These are phyloP conservation scores for Bos indicus DNA, from an alignment of 2,113 vertebrate species.

Conservation along the genomic window DNA sequence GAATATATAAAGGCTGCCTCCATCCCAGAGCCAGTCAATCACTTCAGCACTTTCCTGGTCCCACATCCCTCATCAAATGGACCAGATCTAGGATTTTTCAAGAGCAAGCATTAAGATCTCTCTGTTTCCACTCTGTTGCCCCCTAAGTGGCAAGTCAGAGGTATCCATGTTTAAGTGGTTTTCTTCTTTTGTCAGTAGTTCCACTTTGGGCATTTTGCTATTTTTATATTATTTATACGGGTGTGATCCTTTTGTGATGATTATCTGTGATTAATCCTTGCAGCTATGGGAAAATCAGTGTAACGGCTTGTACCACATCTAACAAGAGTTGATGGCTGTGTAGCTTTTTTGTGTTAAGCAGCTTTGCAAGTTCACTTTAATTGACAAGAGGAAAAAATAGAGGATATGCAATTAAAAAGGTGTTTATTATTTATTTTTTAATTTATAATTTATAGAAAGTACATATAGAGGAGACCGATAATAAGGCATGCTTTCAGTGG, in stretches of 20 bases:
- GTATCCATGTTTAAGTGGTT: conserved; percentile 38
- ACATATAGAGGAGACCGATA: conserved; percentile 45
- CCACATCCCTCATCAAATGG: neutral
- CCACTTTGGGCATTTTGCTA: conserved; percentile 60
- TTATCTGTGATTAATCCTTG: conserved; percentile 77
- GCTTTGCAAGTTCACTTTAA: conserved; percentile 75
- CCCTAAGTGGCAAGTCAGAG: neutral
- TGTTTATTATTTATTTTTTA: conserved; percentile 77
- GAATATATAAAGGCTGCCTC: neutral
- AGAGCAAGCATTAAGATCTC: neutral
- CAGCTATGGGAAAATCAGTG: conserved; percentile 65
- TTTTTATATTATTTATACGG: conserved; percentile 70
- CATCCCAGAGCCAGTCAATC: neutral
- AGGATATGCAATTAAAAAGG: conserved; percentile 72
- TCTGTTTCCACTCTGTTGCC: neutral
- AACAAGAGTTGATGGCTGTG: conserved; percentile 66
- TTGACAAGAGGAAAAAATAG: conserved; percentile 67
- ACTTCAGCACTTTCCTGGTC: neutral
- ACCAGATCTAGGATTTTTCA: neutral
- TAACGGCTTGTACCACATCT: conserved; percentile 74
- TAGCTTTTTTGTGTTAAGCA: conserved; percentile 64
- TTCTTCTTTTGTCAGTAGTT: neutral
- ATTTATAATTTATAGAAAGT: conserved; percentile 65
- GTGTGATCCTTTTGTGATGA: conserved; percentile 73
- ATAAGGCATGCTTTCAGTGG: neutral